A percentile compares a stretch with the other conserved stretches of the same genome.
Evolutionary conservation across 1,140 invertebrate species (phyloP).

Genomic region (Rhopalosiphum padi): DNA sequence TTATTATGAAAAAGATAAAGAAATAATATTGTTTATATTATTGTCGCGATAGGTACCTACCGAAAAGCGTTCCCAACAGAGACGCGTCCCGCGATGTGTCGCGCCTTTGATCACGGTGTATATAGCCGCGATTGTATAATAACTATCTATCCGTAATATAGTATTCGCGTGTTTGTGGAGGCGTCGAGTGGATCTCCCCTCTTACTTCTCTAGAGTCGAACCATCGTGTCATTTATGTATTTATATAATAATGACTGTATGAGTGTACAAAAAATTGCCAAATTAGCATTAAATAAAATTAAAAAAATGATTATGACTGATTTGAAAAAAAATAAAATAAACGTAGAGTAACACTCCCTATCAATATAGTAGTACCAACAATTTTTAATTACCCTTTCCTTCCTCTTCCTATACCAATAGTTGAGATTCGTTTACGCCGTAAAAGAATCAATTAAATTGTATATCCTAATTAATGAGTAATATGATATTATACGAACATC

Average conservation of each 20-base stretch:
- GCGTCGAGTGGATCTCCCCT: not conserved
- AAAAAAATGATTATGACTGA: not conserved
- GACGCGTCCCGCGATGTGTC: not conserved
- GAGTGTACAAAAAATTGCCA: not conserved
- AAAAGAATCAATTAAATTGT: not conserved
- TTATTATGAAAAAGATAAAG: no score
- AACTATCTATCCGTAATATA: no score
- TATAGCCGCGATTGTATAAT: no score
- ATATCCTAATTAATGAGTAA: not conserved
- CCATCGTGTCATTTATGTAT: not conserved
- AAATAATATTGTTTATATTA: not conserved
- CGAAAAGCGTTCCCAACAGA: not conserved
- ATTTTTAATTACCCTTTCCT: not conserved
- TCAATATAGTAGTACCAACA: not conserved
- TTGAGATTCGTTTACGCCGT: not conserved
- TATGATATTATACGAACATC: not conserved
- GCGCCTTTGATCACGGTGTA: no score
- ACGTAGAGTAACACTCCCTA: not conserved
- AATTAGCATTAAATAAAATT: not conserved
- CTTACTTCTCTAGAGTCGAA: not conserved
- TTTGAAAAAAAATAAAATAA: not conserved
- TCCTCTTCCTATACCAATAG: not conserved
- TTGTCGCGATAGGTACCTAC: not conserved
- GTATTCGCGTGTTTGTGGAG: no score
- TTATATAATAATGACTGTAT: not conserved